These are phyloP conservation scores for Leptatherina wallacei DNA, from an alignment of 2,797 vertebrate species.

Conservation along the genomic window DNA sequence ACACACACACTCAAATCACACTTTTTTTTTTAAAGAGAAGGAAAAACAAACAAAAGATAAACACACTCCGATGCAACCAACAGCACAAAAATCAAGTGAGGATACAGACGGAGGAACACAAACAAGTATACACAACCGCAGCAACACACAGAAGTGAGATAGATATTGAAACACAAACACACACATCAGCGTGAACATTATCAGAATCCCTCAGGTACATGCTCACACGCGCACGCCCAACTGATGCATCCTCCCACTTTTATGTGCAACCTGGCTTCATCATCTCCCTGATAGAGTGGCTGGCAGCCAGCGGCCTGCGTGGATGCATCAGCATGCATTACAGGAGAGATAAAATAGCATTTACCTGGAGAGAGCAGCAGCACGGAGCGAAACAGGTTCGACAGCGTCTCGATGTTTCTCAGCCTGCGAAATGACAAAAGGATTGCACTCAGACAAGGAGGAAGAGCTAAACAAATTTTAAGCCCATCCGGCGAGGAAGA, in stretches of 20 bases:
- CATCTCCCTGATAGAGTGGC: constrained; percentile 65
- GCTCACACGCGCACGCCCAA: constrained; percentile 23
- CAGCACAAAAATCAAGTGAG: background rate
- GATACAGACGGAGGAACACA: background rate
- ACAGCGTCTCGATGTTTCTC: constrained; percentile 91
- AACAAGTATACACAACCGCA: constrained; percentile 1
- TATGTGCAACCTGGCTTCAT: constrained; percentile 69
- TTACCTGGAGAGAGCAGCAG: constrained; percentile 87
- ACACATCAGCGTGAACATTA: constrained; percentile 53
- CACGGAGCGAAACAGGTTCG: constrained; percentile 90
- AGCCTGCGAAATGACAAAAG: constrained; percentile 80
- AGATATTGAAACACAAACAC: constrained; percentile 43
- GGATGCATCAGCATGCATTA: constrained; percentile 69
- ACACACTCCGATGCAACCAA: constrained; percentile 3
- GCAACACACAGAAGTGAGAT: background rate
- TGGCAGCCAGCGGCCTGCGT: constrained; percentile 68
- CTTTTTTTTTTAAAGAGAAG: background rate
- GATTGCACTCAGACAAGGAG: constrained; percentile 51
- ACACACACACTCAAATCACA: background rate
- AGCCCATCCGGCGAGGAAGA: constrained; percentile 38
- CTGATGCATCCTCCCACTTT: constrained; percentile 58
- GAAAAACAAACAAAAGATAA: background rate
- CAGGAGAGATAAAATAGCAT: constrained; percentile 62
- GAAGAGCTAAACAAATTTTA: constrained; percentile 46
- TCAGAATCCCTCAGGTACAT: constrained; percentile 31